phyloP scores from a whole-genome alignment of 1,140 invertebrate species.

The Argopecten irradians region DNA sequence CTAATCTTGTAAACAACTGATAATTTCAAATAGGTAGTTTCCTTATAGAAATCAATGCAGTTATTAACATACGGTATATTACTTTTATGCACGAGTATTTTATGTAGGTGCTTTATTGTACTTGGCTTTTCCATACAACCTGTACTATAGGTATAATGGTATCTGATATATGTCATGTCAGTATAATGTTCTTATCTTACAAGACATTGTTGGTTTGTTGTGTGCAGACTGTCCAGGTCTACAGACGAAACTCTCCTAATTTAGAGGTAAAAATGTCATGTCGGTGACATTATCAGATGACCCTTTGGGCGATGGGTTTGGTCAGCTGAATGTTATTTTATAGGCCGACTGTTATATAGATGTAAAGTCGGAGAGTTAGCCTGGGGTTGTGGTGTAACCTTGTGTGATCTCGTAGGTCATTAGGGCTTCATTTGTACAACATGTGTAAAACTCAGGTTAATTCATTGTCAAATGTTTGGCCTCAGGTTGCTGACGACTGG shows the following conservation, averaged over 20 bases:
- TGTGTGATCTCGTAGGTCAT: neutral
- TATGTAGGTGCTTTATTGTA: too few species aligned
- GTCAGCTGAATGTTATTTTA: constrained; percentile 12
- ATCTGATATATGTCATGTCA: too few species aligned
- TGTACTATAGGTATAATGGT: too few species aligned
- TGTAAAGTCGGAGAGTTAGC: neutral
- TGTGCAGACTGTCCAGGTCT: neutral
- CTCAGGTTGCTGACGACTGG: neutral
- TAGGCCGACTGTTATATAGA: neutral
- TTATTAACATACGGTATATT: too few species aligned
- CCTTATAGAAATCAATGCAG: too few species aligned
- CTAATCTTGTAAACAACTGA: too few species aligned
- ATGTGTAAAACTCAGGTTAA: neutral
- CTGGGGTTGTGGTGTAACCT: neutral
- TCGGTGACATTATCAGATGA: neutral
- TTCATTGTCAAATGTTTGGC: neutral
- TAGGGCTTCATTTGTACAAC: neutral
- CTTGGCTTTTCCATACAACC: too few species aligned
- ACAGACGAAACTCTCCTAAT: constrained; percentile 5
- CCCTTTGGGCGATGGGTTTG: neutral
- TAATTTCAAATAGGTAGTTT: too few species aligned
- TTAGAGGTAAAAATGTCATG: neutral
- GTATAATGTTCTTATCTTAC: neutral
- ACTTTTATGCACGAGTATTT: too few species aligned
- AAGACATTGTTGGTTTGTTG: neutral